Evolutionary conservation across 2,888 invertebrate species (phyloP), one percentile per base, ranked within the genome.

Genomic region (Ctena decussata): DNA sequence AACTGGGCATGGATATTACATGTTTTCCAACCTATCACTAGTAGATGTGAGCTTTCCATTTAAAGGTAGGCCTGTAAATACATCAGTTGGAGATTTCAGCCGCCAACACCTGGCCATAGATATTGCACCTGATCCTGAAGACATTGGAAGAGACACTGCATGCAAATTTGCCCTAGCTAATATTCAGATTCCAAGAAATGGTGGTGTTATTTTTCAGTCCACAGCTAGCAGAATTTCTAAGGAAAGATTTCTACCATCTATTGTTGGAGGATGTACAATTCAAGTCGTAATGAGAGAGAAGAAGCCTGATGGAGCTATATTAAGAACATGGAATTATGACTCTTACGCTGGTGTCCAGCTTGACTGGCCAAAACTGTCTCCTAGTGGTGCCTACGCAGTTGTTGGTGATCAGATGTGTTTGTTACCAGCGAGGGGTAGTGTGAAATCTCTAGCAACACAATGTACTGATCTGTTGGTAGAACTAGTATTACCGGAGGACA

Each of bases 311-410:
- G 57, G 27, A 11, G 35, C 32, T 11, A 35, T 21, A 0, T 11
- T 65, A 1, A 35, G 24, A 18, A 35, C 35, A 1, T 65, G 65
- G 65, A 3, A 35, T 11, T 65, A 65, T 65, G 65, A 65, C 27
- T 65, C 65, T 30, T 35, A 65, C 35, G 5, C 2, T 1, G 35
- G 32, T 0, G 35, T 35, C 15, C 65, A 65, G 65, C 18, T 65
- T 18, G 65, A 65, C 35, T 65, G 65, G 65, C 65, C 65, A 12
- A 65, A 65, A 35, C 65, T 65, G 35, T 65, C 65, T 1, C 65
- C 65, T 15, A 65, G 65, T 65, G 65, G 65, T 18, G 15, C 2
- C 5, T 65, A 65, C 21, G 35, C 35, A 21, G 32, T 35, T 35
- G 12, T 65, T 35, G 65, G 65, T 12, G 65, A 65, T 35, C 35